phyloP scores from a whole-genome alignment of 2,113 vertebrate genomes.

The Vulpes lagopus region DNA sequence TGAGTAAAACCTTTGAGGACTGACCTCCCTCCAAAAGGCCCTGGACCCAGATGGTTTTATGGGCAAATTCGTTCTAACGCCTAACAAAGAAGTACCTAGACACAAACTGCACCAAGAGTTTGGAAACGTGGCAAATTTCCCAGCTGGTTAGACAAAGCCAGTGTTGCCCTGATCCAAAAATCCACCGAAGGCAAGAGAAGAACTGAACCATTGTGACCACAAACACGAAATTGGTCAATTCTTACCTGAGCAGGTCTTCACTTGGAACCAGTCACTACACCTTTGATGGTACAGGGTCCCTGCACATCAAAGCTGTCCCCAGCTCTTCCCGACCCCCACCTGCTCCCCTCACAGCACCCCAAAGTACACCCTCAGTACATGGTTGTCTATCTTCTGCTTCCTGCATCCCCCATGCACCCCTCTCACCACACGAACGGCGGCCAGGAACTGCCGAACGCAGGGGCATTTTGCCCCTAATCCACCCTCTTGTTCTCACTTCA shows the following conservation, averaged over 20 bases:
- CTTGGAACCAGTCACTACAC: not conserved
- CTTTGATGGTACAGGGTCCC: not conserved
- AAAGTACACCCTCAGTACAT: not conserved
- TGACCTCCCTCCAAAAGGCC: not conserved
- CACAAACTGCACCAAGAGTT: too few species aligned
- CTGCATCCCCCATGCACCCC: not conserved
- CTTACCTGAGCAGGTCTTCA: not conserved
- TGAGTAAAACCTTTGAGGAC: not conserved
- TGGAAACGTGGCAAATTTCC: not conserved
- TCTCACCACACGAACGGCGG: rapidly evolving
- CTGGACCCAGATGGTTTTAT: not conserved
- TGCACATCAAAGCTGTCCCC: not conserved
- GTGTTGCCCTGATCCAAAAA: not conserved
- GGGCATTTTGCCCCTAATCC: slow-evolving; percentile 49
- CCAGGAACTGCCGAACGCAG: not conserved
- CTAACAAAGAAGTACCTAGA: not conserved
- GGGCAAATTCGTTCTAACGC: not conserved
- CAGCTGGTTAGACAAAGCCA: not conserved
- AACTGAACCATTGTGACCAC: not conserved
- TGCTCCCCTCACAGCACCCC: not conserved
- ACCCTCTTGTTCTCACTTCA: slow-evolving; percentile 46
- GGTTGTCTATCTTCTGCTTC: not conserved
- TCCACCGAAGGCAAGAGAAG: not conserved
- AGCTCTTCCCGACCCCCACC: not conserved
- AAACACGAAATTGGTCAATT: not conserved